These are phyloP conservation scores for Chouioia cunea DNA, from an alignment of 2,888 invertebrate species.

Conservation along the genomic window DNA sequence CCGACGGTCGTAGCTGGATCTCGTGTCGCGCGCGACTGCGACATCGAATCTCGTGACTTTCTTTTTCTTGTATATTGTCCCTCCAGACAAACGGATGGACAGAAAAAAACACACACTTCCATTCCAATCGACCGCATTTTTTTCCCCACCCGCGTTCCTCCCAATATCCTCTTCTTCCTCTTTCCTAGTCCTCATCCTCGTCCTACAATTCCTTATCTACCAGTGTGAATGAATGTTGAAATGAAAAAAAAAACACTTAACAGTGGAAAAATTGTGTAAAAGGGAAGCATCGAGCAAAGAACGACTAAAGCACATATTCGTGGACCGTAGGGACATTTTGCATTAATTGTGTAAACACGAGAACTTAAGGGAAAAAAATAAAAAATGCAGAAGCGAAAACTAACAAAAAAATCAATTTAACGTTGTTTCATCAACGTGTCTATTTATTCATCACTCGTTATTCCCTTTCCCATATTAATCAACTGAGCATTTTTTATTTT, in stretches of 20 bases:
- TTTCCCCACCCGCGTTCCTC: constrained; percentile 27
- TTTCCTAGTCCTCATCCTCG: constrained; percentile 11
- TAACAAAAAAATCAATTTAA: constrained; percentile 53
- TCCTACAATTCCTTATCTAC: constrained; percentile 51
- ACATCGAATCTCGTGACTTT: constrained; percentile 21
- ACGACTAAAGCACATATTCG: constrained; percentile 65
- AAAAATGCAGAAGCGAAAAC: constrained; percentile 61
- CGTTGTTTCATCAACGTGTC: constrained; percentile 41
- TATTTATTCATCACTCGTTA: constrained; percentile 18
- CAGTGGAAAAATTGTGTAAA: constrained; percentile 52
- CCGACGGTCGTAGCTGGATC: constrained; percentile 51
- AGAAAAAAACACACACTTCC: constrained; percentile 42
- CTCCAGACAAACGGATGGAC: constrained; percentile 26
- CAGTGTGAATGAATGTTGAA: constrained; percentile 66
- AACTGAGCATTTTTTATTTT: constrained; percentile 33
- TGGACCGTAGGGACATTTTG: constrained; percentile 68
- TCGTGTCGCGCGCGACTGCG: constrained; percentile 44
- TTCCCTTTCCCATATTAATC: constrained; percentile 17
- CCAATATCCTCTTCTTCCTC: constrained; percentile 31
- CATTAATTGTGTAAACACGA: constrained; percentile 67
- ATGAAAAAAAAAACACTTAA: constrained; percentile 40
- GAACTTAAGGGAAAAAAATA: constrained; percentile 59
- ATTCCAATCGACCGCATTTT: constrained; percentile 49
- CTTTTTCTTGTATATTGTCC: constrained; percentile 36
- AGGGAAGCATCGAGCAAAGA: constrained; percentile 61